Evolutionary conservation across 2,888 invertebrate genomes (phyloP).

Genomic region (Erynnis tages): DNA sequence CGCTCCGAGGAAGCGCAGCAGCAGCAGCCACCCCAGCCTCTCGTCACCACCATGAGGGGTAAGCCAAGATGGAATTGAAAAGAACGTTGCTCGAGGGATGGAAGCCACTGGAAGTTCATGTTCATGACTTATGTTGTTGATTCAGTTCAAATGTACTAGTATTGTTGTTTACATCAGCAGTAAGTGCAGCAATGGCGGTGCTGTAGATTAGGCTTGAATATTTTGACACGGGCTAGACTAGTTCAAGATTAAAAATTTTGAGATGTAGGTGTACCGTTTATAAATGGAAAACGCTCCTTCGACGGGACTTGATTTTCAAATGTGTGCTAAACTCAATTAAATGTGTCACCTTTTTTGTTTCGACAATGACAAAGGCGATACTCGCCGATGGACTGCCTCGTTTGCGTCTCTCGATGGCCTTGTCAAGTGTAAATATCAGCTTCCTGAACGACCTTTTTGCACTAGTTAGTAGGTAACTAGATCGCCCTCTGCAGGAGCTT

Average conservation of each 20-base stretch:
- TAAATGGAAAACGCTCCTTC: background rate
- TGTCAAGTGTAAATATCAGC: constrained; percentile 30
- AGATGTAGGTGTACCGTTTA: too few relatives aligned
- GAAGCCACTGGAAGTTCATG: too few relatives aligned
- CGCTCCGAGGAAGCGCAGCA: constrained; percentile 82
- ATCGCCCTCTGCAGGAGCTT: constrained; percentile 26
- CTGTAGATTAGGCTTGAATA: too few relatives aligned
- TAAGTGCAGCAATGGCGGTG: too few relatives aligned
- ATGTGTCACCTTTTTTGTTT: constrained; percentile 11
- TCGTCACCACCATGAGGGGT: constrained; percentile 68
- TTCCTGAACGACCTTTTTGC: constrained; percentile 29
- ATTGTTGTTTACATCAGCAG: too few relatives aligned
- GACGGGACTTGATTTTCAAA: background rate
- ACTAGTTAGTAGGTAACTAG: constrained; percentile 19
- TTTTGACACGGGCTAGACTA: too few relatives aligned
- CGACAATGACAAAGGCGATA: constrained; percentile 7
- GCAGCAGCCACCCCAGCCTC: constrained; percentile 54
- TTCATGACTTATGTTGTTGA: too few relatives aligned
- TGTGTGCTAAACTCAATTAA: background rate
- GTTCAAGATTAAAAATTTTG: too few relatives aligned
- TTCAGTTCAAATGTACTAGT: too few relatives aligned
- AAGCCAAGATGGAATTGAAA: constrained; percentile 8
- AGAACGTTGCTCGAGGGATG: too few relatives aligned
- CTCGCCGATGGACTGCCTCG: constrained; percentile 4
- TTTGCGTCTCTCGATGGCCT: constrained; percentile 15